phyloP scores from a whole-genome alignment of 2,888 invertebrate species.

The Agapostemon virescens region DNA sequence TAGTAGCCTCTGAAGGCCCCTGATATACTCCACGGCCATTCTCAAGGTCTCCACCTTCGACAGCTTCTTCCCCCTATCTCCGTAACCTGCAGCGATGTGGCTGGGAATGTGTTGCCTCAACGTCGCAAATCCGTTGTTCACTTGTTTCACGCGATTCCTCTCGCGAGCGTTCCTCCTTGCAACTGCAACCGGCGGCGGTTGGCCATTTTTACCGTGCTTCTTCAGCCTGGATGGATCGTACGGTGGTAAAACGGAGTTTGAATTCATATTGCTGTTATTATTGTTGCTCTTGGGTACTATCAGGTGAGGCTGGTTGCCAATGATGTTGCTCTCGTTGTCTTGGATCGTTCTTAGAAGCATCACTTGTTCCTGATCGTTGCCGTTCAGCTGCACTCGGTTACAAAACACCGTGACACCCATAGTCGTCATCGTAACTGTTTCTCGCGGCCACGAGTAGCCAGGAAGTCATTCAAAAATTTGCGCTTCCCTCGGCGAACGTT shows the following conservation, averaged over 20 bases:
- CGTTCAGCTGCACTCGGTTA: conserved; percentile 74
- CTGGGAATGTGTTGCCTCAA: conserved; percentile 92
- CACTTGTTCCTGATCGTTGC: conserved; percentile 76
- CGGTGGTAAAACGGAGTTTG: conserved; percentile 77
- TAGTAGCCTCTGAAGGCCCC: conserved; percentile 89
- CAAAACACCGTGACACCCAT: conserved; percentile 79
- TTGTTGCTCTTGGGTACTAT: conserved; percentile 68
- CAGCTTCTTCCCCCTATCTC: conserved; percentile 87
- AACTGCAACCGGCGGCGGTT: conserved; percentile 90
- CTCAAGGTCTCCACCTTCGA: conserved; percentile 94
- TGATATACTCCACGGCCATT: conserved; percentile 95
- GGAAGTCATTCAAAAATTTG: conserved; percentile 4
- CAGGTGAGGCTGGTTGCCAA: conserved; percentile 72
- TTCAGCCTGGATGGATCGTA: conserved; percentile 81
- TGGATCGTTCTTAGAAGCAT: conserved; percentile 78
- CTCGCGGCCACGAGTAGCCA: neutral
- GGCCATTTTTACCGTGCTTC: conserved; percentile 80
- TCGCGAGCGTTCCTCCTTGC: conserved; percentile 95
- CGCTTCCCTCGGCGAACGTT: neutral
- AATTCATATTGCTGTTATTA: conserved; percentile 43
- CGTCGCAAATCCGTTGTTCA: conserved; percentile 95
- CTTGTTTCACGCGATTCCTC: conserved; percentile 95
- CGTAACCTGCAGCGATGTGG: conserved; percentile 87
- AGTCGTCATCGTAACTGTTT: conserved; percentile 72
- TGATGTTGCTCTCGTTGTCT: conserved; percentile 78